These are phyloP conservation scores for Zootoca vivipara DNA, from an alignment of 2,113 vertebrate genomes.

Conservation along the genomic window DNA sequence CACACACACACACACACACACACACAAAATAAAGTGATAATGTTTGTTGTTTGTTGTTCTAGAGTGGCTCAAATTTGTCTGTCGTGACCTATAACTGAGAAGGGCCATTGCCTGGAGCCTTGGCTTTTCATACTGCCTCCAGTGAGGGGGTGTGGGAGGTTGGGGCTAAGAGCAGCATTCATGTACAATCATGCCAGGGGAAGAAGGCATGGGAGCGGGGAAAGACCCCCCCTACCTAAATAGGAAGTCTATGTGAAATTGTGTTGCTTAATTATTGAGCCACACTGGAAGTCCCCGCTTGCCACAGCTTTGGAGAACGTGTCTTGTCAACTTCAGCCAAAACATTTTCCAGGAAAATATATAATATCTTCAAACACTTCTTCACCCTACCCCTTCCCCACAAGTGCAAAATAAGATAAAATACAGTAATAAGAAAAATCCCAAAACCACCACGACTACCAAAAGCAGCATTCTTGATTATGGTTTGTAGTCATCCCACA, in stretches of 20 bases:
- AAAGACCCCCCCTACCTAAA: not conserved
- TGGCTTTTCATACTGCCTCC: constrained; percentile 43
- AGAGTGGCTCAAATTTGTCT: constrained; percentile 62
- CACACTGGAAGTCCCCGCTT: not conserved
- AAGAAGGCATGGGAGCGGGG: not conserved
- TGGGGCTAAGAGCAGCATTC: not conserved
- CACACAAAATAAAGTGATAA: constrained; percentile 50
- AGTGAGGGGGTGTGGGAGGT: not conserved
- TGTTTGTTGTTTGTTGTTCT: constrained; percentile 59
- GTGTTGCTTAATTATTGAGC: constrained; percentile 18
- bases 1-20: not conserved
- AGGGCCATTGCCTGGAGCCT: constrained; percentile 53
- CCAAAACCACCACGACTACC: constrained; percentile 18
- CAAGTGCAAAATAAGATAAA: too few species aligned
- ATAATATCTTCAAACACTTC: not conserved
- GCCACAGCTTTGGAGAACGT: rapidly evolving
- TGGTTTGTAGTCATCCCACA: not conserved
- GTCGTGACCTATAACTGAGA: constrained; percentile 67
- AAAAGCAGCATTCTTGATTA: constrained; percentile 53
- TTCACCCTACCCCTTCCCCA: not conserved
- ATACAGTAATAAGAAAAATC: not conserved
- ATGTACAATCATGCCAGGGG: constrained; percentile 34
- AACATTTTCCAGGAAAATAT: constrained; percentile 44
- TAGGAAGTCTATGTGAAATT: constrained; percentile 33
- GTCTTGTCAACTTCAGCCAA: rapidly evolving